Percentiles rank a stretch among this genome's conserved stretches.
Conservation (phyloP, 2,797 vertebrate genomes). For the Sphenodon punctatus region DNA sequence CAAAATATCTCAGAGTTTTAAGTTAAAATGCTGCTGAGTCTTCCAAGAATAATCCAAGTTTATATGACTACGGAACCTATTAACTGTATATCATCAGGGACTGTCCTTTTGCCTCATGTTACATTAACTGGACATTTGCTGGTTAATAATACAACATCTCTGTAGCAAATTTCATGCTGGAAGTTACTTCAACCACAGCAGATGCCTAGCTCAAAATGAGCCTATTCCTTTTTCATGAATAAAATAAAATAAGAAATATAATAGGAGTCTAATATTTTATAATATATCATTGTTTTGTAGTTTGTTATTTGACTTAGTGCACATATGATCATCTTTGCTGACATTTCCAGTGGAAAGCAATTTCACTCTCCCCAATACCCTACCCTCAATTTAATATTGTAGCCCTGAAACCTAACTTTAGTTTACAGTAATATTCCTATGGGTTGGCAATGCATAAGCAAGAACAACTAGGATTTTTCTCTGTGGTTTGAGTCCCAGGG, state of each 20-base stretch:
- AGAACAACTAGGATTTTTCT: neutral
- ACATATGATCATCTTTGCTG: neutral
- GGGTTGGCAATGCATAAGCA: rapidly evolving
- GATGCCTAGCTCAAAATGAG: no score
- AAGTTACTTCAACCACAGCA: neutral
- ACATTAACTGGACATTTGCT: slow-evolving; percentile 48
- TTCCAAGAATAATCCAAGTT: slow-evolving; percentile 39
- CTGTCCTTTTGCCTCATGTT: slow-evolving; percentile 49
- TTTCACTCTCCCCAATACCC: neutral
- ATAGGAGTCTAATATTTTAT: no score
- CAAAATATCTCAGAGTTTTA: slow-evolving; percentile 4
- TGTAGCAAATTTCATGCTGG: slow-evolving; percentile 6
- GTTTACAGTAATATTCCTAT: neutral
- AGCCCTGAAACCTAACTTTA: neutral
- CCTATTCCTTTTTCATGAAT: no score
- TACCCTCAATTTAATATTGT: no score
- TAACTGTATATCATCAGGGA: slow-evolving; percentile 26
- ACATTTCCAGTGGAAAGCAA: neutral
- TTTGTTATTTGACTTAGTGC: neutral
- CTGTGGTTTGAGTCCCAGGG: neutral
- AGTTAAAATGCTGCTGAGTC: neutral
- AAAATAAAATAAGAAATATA: no score
- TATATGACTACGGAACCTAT: slow-evolving; percentile 42
- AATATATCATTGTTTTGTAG: neutral
- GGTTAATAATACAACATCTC: slow-evolving; percentile 38